These are phyloP conservation scores for Seladonia tumulorum DNA, from an alignment of 2,888 invertebrate genomes.

Conservation along the genomic window DNA sequence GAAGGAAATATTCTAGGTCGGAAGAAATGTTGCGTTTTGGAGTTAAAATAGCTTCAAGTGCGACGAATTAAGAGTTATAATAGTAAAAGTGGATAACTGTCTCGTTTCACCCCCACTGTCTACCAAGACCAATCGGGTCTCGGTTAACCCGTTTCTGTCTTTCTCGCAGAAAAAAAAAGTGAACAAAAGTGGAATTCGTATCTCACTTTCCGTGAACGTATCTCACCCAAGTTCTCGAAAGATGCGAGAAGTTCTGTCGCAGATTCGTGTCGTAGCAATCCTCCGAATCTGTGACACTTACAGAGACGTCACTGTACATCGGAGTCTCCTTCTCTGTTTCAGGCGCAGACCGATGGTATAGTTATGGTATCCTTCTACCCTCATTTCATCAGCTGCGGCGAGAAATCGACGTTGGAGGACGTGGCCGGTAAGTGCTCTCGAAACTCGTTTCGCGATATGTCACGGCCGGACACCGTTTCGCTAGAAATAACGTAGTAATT, in stretches of 20 bases:
- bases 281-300: not conserved
- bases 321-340: conserved; percentile 65
- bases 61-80: too few relatives aligned
- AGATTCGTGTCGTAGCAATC: not conserved
- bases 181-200: not conserved
- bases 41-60: too few relatives aligned
- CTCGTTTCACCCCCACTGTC: not conserved
- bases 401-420: conserved; percentile 86
- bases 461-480: not conserved
- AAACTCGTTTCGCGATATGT: not conserved
- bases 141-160: not conserved
- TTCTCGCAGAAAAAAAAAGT: not conserved
- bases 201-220: not conserved
- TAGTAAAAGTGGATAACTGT: not conserved
- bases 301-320: not conserved
- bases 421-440: conserved; percentile 86
- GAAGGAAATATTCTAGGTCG: too few relatives aligned
- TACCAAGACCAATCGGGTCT: not conserved
- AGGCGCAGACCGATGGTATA: conserved; percentile 87
- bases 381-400: conserved; percentile 87
- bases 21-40: too few relatives aligned
- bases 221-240: not conserved
- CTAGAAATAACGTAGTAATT: not conserved
- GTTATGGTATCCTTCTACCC: conserved; percentile 89
- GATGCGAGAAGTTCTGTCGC: not conserved